Conservation (phyloP, 1,140 invertebrate genomes). For the Zaprionus tsacasi region DNA sequence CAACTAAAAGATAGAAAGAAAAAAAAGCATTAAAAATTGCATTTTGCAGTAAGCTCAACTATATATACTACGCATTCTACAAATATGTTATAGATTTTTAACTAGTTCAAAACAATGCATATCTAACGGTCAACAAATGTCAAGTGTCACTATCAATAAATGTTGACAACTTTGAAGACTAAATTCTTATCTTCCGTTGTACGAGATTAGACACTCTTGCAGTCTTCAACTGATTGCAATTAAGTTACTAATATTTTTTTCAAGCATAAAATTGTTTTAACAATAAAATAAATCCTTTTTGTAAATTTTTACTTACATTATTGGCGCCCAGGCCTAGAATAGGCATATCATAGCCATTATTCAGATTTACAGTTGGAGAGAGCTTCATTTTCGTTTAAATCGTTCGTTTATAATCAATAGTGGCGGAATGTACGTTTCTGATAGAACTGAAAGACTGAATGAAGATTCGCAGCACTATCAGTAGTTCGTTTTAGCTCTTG, state of each 20-base stretch:
- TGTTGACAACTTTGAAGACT: slow-evolving; percentile 2
- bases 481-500: not conserved
- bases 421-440: not conserved
- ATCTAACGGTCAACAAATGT: slow-evolving; percentile 2
- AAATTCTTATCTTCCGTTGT: not conserved
- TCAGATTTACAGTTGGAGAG: slow-evolving; percentile 84
- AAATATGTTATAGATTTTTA: not conserved
- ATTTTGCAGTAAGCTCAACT: too few species aligned
- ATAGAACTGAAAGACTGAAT: not conserved
- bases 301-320: slow-evolving; percentile 83
- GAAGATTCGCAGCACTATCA: not conserved
- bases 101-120: not conserved
- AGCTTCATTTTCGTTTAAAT: slow-evolving; percentile 56
- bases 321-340: slow-evolving; percentile 88
- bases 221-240: not conserved
- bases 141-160: not conserved
- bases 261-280: not conserved
- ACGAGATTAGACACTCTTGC: not conserved
- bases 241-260: not conserved
- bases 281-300: not conserved
- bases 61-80: not conserved
- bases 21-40: too few species aligned
- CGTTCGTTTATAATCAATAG: not conserved
- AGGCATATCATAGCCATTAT: slow-evolving; percentile 87
- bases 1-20: slow-evolving; percentile 84